Conservation (phyloP, 2,888 invertebrate species). For the Thalpophila matura region DNA sequence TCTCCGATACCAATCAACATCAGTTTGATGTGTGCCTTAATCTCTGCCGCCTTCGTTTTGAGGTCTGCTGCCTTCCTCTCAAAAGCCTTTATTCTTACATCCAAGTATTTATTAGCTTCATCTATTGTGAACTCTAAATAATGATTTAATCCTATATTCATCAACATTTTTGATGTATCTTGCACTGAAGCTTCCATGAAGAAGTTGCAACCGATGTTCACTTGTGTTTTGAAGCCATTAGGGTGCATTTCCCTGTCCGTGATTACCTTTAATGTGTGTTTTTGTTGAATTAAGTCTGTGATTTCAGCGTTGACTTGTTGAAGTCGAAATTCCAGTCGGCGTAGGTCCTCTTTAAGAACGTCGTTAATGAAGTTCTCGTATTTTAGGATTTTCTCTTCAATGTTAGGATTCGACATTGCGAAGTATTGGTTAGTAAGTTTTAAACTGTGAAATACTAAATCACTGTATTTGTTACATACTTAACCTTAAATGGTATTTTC, state of each 20-base stretch:
- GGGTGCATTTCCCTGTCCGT: constrained; percentile 89
- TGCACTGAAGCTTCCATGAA: constrained; percentile 94
- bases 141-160: constrained; percentile 94
- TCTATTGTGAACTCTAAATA: constrained; percentile 93
- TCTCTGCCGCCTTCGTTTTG: constrained; percentile 92
- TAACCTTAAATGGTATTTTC: constrained; percentile 35
- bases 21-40: constrained; percentile 95
- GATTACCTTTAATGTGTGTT: constrained; percentile 93
- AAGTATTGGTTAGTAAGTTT: background rate
- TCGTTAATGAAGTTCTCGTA: constrained; percentile 95
- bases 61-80: constrained; percentile 92
- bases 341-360: constrained; percentile 93
- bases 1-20: constrained; percentile 93
- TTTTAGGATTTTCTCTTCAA: constrained; percentile 74
- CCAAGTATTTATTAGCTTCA: constrained; percentile 94
- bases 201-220: constrained; percentile 96
- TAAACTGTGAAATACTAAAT: background rate
- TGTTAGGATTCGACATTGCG: constrained; percentile 71
- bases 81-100: constrained; percentile 92
- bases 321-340: constrained; percentile 90
- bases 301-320: constrained; percentile 92
- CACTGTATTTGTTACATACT: constrained; percentile 20
- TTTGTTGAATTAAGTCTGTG: constrained; percentile 93
- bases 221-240: constrained; percentile 84
- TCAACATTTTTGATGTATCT: constrained; percentile 92